phyloP scores from a whole-genome alignment of 2,113 vertebrate species.

The Phylloscopus whistleri region DNA sequence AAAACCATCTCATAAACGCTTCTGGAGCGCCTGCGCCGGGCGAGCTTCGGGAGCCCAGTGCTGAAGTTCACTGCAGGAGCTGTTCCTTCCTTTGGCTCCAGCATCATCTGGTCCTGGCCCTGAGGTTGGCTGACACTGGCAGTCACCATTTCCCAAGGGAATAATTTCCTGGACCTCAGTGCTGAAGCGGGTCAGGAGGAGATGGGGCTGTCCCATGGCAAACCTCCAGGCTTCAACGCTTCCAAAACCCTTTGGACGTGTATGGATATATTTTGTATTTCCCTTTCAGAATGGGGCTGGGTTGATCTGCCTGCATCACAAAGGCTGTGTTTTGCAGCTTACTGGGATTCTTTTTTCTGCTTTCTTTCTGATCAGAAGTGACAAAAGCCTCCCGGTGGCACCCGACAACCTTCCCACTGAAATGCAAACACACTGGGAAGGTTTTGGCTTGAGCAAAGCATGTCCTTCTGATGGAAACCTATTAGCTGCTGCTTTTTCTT shows the following conservation, averaged over 20 bases:
- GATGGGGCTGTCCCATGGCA: rapidly evolving
- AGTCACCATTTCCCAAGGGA: neutral
- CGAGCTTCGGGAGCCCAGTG: neutral
- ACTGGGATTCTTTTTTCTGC: neutral
- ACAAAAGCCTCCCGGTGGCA: neutral
- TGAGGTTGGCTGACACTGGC: neutral
- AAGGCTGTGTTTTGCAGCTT: neutral
- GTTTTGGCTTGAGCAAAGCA: neutral
- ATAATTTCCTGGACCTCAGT: neutral
- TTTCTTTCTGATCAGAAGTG: neutral
- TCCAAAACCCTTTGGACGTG: neutral
- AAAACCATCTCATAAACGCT: neutral
- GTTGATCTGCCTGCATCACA: neutral
- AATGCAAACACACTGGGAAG: neutral
- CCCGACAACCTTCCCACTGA: neutral
- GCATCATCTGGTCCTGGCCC: rapidly evolving
- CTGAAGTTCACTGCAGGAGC: rapidly evolving
- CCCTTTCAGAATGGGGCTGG: neutral
- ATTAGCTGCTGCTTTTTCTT: slow-evolving; percentile 9
- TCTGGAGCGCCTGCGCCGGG: rapidly evolving
- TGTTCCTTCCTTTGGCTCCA: neutral
- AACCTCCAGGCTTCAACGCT: neutral
- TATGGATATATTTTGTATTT: neutral
- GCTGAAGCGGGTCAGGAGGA: neutral
- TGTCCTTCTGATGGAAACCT: neutral